Base-by-base conservation (phyloP, 2,113 vertebrate species). In the Felis chaus region DNA sequence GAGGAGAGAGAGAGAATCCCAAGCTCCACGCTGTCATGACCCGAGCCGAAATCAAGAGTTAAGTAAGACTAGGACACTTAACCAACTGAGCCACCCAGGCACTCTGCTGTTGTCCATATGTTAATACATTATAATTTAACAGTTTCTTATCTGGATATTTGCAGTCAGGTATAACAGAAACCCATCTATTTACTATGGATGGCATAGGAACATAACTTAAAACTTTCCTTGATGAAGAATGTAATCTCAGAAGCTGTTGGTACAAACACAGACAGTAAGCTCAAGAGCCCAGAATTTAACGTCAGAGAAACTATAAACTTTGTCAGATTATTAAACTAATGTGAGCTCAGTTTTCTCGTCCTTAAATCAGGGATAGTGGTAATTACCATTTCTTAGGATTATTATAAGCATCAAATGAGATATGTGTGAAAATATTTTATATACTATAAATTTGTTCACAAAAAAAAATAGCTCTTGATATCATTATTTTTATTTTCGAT, bases 231-330 rank as follows among this genome's bases (percentile, higher is more conserved):
- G 73, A 55, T 68, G 48, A 94, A 48, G 25, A 81, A 31, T 83
- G 0, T 95, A 48, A 89, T 97, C 93, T 89, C 53, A 76, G 39
- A 96, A 94, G 18, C 39, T 96, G 1, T 91, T 76, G 71, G 31
- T 45, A 93, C 33, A 96, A 78, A 89, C 41, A 48, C 48, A 82
- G 29, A 33, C 6, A 84, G 39, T 66, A 71, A 92, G 53, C 50
- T 74, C 23, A 89, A 33, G 80, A 90, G 23, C 39, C 27, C 2
- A 48, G 25, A 39, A 29, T 73, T 1, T n/a, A 78, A 81, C 29
- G 12, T 48, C 63, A 87, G 57, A 94, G 55, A 90, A 94, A 55
- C 25, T 85, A 1, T 89, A 92, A 80, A 92, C 41, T 68, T 88
- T 8, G 23, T 86, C 31, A 76, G 31, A 89, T 63, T 82, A 7